Percentiles rank a stretch among this genome's conserved stretches.
phyloP scores from a whole-genome alignment of 2,888 invertebrate species.

The Sceliomorpha sp. region DNA sequence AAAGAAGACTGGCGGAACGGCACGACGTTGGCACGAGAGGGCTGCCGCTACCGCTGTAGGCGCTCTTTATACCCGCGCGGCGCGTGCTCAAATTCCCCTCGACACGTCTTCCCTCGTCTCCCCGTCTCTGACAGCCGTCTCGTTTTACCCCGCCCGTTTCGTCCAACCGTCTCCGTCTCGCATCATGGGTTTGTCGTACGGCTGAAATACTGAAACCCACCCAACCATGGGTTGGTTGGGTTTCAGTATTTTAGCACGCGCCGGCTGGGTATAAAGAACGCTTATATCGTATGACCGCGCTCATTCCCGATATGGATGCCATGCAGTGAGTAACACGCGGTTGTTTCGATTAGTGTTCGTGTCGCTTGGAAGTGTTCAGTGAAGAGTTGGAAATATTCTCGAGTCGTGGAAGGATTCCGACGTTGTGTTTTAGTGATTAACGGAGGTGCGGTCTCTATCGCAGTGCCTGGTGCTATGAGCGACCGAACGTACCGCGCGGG shows the following conservation, averaged over 20 bases:
- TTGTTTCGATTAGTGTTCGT: constrained; percentile 50
- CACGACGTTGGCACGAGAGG: constrained; percentile 53
- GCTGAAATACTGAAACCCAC: constrained; percentile 67
- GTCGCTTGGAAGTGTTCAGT: constrained; percentile 22
- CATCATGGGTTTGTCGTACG: constrained; percentile 52
- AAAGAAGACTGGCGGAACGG: constrained; percentile 41
- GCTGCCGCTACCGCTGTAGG: constrained; percentile 59
- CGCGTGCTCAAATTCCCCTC: constrained; percentile 77
- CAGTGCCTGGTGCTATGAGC: neutral
- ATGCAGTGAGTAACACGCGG: constrained; percentile 77
- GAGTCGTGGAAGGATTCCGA: neutral
- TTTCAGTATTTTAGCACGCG: too few relatives aligned
- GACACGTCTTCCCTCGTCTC: constrained; percentile 17
- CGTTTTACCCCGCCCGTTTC: constrained; percentile 34
- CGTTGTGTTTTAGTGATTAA: too few relatives aligned
- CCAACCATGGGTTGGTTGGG: too few relatives aligned
- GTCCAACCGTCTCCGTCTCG: constrained; percentile 36
- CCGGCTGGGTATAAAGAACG: too few relatives aligned
- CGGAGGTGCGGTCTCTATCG: neutral
- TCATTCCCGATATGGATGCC: constrained; percentile 75
- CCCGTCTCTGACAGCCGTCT: constrained; percentile 4
- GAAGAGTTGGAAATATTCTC: constrained; percentile 7
- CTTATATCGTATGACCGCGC: constrained; percentile 75
- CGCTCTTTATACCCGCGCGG: constrained; percentile 66
- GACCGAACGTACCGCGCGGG: neutral